Base-by-base conservation (phyloP, 2,888 invertebrate genomes). In the Elaeidobius kamerunicus region DNA sequence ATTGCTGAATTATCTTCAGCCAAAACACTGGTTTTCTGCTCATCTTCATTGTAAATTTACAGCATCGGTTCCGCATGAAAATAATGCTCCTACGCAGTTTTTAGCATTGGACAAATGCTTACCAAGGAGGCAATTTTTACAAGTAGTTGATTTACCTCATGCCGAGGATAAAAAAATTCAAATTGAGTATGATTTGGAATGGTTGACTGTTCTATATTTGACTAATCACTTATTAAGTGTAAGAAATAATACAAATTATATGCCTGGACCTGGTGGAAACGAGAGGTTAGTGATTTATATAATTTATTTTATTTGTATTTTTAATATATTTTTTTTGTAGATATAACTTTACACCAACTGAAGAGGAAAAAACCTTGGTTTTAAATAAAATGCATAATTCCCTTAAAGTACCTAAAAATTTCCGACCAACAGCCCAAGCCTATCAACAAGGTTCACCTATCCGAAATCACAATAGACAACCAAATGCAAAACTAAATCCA, bases 41-140 rank as follows among this genome's bases (percentile, higher is more conserved):
- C 99, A 99, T 78, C 77, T 99, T 59, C 99, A 99, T 74, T 91
- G 91, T 63, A 91, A 94, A 75, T 99, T 96, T 76, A 84, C 90
- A 9, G 98, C 97, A 0, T 62, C 92, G 2, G 83, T 98, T 3
- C 80, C 83, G 27, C 94, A 96, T 71, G 73, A 78, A 18, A 74
- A 74, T 12, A 76, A 66, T 73, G 70, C 71, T 16, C 58, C 67
- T 1, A 91, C 96, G 0, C 91, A 87, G 69, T 98, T 98, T 73
- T 74, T 98, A 60, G 92, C 96, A 0, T 74, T 98, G n/a, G 97
- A 98, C 70, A 99, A 99, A 76, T 97, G 97, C 73, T 76, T 98
- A 43, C 96, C 96, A 0, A 83, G 82, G 63, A 77, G 94, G 56
- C 82, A 87, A 56, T 98, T 94, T 75, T 75, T 98, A 32, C 96